Base-by-base conservation (phyloP, 2,888 invertebrate genomes). In the Rhopalosiphum nymphaeae region DNA sequence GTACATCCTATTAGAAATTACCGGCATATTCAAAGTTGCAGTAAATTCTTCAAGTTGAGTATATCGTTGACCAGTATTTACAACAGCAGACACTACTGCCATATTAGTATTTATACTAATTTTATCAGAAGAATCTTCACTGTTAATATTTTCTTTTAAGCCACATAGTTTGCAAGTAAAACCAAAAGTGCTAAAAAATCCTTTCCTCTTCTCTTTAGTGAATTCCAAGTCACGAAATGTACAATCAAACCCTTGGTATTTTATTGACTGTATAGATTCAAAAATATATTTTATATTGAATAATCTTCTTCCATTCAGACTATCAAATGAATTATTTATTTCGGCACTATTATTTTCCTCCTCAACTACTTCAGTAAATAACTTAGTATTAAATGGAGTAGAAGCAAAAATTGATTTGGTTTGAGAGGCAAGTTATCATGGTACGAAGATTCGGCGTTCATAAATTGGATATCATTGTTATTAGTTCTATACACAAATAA, bases 141-240 rank as follows among this genome's bases (percentile, higher is more conserved):
- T 84, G 21, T 84, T n/a, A 42, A 42, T 84, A 84, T 2, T n/a
- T 78, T 78, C 78, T 78, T 36, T 44, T 42, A 10, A 42, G 85
- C 85, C 85, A 44, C 85, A 85, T 85, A 85, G 0, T 85, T 85
- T 85, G 85, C 85, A 85, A 85, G 85, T 85, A 85, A 85, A 85
- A 85, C 85, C 44, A 85, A 85, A 85, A 85, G 85, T 85, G 44
- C 85, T 85, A 26, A 10, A 85, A 85, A 85, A 85, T 85, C 85
- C 85, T 85, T 85, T 85, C 26, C 44, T 36, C 85, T 85, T 85
- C 11, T 85, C 44, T 78, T 78, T 78, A 36, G 36, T 78, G n/a
- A 67, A 67, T 10, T 67, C 29, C 10, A 67, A 29, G 67, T 84
- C 84, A 84, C 42, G 84, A 42, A 84, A 84, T 84, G 84, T 56